These are phyloP conservation scores for Miichthys miiuy DNA, from an alignment of 2,797 vertebrate species.

Conservation along the genomic window DNA sequence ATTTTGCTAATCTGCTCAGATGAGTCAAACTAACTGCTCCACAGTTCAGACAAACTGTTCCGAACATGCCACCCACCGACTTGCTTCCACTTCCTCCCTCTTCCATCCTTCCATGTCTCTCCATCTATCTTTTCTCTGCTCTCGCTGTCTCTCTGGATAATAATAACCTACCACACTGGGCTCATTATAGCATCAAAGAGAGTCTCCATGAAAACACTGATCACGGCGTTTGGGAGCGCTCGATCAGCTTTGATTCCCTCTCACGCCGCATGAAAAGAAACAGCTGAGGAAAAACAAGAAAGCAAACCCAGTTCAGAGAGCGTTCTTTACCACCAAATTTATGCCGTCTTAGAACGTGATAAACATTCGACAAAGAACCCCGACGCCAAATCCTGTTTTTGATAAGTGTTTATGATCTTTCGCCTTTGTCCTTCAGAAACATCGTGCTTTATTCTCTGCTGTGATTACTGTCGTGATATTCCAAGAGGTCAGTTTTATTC, in stretches of 20 bases:
- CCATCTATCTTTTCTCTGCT: slow-evolving; percentile 50
- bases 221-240: slow-evolving; percentile 58
- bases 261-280: slow-evolving; percentile 58
- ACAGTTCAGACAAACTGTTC: slow-evolving; percentile 41
- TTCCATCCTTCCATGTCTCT: slow-evolving; percentile 38
- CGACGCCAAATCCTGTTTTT: slow-evolving; percentile 1
- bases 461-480: neutral
- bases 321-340: slow-evolving; percentile 35
- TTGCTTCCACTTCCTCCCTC: slow-evolving; percentile 43
- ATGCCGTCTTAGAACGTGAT: slow-evolving; percentile 37
- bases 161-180: slow-evolving; percentile 71
- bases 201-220: slow-evolving; percentile 68
- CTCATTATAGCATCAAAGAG: slow-evolving; percentile 77
- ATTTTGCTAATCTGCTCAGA: slow-evolving; percentile 41
- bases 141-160: slow-evolving; percentile 62
- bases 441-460: neutral
- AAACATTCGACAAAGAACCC: slow-evolving; percentile 26
- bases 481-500: neutral
- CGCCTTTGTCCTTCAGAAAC: neutral
- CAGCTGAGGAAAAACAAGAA: slow-evolving; percentile 56
- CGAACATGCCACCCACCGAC: slow-evolving; percentile 59
- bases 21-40: slow-evolving; percentile 38
- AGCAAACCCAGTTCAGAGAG: slow-evolving; percentile 35
- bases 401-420: slow-evolving; percentile 21
- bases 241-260: slow-evolving; percentile 66